Evolutionary conservation across 2,797 vertebrate species (phyloP), one percentile per base, ranked within the genome.

Genomic region (Leptodactylus fallax): DNA sequence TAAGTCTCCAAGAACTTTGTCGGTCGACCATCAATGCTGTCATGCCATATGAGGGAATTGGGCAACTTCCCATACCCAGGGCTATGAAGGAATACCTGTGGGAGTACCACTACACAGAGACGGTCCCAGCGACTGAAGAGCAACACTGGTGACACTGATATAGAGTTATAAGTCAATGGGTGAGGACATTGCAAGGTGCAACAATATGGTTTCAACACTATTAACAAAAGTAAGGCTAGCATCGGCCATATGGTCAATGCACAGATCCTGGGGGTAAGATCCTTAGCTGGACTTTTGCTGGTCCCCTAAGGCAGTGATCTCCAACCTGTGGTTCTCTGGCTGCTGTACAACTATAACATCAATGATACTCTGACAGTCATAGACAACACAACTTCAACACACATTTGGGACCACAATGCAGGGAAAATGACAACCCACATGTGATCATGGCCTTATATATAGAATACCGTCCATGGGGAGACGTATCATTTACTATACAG

Each of bases 31-130:
- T 96, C 83, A 95, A 95, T 92, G 95, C 95, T 91, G 90, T 93
- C 92, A 96, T 95, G 91, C 95, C 95, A 0, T 96, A 97, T 0
- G 96, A 97, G 6, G 96, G 96, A 79, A 95, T 97, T 60, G 95
- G 94, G 76, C 89, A 92, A 80, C 94, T 97, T 87, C 96, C 95
- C 90, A 94, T 97, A 90, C 96, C 96, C 88, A 94, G 93, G 23
- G 74, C 95, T 69, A 92, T 97, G 86, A 97, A 97, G 93, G 96
- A 96, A 90, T 96, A 96, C 90, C 94, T 97, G 83, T 96, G 96
- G 90, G 96, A 97, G 91, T 97, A 96, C 90, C 96, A 97, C 90
- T 97, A 97, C 90, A 97, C 97, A 89, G 96, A 97, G 91, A 94
- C 95, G 53, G 87, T 85, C 85, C 85, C 87, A 65, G 78, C 83